phyloP scores from a whole-genome alignment of 2,797 vertebrate species.

The Nasua narica region DNA sequence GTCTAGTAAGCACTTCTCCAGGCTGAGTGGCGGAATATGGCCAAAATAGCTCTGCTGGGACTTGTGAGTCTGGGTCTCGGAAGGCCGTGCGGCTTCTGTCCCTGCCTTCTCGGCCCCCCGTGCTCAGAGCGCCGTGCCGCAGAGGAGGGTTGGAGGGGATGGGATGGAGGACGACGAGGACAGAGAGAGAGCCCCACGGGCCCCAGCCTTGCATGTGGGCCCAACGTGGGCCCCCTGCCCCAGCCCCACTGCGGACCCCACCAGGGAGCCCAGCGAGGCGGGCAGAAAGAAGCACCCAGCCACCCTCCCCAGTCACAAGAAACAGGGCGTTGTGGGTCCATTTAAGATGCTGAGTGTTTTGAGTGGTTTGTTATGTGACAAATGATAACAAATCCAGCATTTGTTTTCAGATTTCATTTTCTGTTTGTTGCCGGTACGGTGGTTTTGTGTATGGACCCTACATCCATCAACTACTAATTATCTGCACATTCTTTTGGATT shows the following conservation, averaged over 20 bases:
- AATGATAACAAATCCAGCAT: not conserved
- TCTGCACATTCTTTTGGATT: not conserved
- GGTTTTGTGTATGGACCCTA: fast-evolving
- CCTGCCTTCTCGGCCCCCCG: too few species aligned
- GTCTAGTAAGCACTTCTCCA: not conserved
- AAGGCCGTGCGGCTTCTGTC: not conserved
- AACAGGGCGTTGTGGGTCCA: not conserved
- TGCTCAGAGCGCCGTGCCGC: not conserved
- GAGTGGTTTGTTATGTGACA: not conserved
- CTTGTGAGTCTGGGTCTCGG: not conserved
- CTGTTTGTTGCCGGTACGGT: not conserved
- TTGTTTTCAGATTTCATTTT: not conserved
- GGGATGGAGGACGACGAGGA: not conserved
- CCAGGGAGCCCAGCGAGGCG: not conserved
- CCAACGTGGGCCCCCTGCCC: not conserved
- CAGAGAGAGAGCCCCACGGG: not conserved
- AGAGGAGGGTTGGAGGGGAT: too few species aligned
- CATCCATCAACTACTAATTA: not conserved
- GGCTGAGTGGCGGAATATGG: not conserved
- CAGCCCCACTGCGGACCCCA: fast-evolving
- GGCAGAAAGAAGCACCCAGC: not conserved
- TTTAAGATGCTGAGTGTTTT: not conserved
- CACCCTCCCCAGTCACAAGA: not conserved
- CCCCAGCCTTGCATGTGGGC: not conserved
- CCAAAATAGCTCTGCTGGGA: too few species aligned